These are phyloP conservation scores for Syrphus vitripennis DNA, from an alignment of 2,888 invertebrate species.

Conservation along the genomic window DNA sequence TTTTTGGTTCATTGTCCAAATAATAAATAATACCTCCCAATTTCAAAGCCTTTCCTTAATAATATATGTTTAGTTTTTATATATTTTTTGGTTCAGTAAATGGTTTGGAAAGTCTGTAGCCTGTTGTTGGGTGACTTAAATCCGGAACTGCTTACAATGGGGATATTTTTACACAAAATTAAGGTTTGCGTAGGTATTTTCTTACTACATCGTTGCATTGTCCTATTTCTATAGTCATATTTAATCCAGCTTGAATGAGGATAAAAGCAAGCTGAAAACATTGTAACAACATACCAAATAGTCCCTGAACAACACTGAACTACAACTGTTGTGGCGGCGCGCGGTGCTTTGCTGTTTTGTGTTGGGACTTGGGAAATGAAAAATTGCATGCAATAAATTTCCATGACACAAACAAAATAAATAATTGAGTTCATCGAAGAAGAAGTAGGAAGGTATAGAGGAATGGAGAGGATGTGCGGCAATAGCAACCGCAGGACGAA, in stretches of 20 bases:
- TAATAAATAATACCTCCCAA: no score
- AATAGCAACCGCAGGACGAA: constrained; percentile 31
- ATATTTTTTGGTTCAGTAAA: background rate
- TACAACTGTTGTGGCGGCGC: constrained; percentile 9
- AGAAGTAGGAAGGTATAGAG: background rate
- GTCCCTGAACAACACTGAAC: constrained; percentile 13
- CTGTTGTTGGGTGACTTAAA: background rate
- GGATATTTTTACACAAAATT: constrained; percentile 51
- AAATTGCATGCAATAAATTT: constrained; percentile 78
- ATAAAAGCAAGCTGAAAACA: constrained; percentile 55
- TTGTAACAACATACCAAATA: constrained; percentile 55
- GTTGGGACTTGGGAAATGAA: constrained; percentile 74
- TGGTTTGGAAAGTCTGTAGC: background rate
- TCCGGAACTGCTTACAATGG: background rate
- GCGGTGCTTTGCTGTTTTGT: constrained; percentile 12
- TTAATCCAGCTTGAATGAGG: constrained; percentile 57
- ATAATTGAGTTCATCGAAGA: constrained; percentile 75
- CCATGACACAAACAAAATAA: constrained; percentile 78
- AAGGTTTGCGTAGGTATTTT: constrained; percentile 40
- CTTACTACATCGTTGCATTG: constrained; percentile 1
- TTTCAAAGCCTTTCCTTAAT: background rate
- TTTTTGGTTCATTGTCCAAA: no score
- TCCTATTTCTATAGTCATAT: constrained; percentile 11
- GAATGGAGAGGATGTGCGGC: background rate
- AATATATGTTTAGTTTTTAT: background rate